phyloP scores from a whole-genome alignment of 2,797 vertebrate genomes.

The Mormyrops boulengeri region DNA sequence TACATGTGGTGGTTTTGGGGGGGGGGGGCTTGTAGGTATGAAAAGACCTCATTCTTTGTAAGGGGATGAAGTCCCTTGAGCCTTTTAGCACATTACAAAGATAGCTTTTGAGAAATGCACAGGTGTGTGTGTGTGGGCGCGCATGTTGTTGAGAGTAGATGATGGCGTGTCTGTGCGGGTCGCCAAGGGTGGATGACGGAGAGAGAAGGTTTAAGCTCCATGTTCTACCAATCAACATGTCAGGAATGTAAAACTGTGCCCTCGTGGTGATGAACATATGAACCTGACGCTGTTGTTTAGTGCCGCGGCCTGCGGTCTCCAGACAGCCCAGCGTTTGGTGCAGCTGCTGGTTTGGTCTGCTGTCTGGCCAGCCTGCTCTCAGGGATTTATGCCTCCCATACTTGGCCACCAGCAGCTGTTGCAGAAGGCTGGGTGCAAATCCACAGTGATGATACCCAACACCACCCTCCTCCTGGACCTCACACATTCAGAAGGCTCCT shows the following conservation, averaged over 20 bases:
- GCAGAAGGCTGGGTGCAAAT: constrained; percentile 29
- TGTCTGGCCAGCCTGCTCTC: constrained; percentile 25
- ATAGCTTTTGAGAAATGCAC: constrained; percentile 3
- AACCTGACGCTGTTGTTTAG: not conserved
- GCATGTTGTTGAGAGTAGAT: not conserved
- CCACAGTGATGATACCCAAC: constrained; percentile 42
- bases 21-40: not conserved
- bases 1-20: not conserved
- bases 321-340: not conserved
- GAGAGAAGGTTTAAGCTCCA: not conserved
- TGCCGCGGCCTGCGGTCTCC: not conserved
- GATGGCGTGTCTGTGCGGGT: not conserved
- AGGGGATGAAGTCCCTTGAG: not conserved
- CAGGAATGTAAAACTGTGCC: constrained; percentile 4
- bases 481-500: not conserved
- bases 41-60: not conserved
- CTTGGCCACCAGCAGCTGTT: constrained; percentile 39
- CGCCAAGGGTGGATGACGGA: not conserved
- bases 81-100: not conserved
- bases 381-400: constrained; percentile 26
- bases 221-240: not conserved
- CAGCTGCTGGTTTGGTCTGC: not conserved
- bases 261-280: not conserved
- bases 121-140: not conserved
- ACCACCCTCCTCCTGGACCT: constrained; percentile 2